Percentiles rank a stretch among this genome's conserved stretches.
These are phyloP conservation scores for Magallana angulata DNA, from an alignment of 1,140 invertebrate genomes.

Conservation along the genomic window DNA sequence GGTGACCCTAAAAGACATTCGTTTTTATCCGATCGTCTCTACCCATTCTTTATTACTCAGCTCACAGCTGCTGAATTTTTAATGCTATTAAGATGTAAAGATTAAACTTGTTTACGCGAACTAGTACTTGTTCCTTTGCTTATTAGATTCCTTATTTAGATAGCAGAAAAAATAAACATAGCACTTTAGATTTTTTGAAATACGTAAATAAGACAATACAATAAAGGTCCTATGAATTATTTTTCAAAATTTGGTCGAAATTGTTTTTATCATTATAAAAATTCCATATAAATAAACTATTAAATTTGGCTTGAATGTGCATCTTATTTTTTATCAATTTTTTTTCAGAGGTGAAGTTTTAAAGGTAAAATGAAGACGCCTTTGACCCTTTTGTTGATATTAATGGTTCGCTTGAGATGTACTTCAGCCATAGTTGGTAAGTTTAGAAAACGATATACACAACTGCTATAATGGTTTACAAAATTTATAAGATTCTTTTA, in stretches of 20 bases:
- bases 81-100: constrained; percentile 33
- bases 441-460: background rate
- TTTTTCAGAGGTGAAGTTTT: background rate
- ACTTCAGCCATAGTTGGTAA: background rate
- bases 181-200: too few species aligned
- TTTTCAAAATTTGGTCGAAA: too few species aligned
- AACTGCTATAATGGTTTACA: too few species aligned
- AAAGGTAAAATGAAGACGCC: background rate
- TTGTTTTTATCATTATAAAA: too few species aligned
- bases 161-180: too few species aligned
- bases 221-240: too few species aligned
- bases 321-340: background rate
- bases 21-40: background rate
- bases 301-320: too few species aligned
- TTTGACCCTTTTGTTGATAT: background rate
- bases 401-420: background rate
- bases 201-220: too few species aligned
- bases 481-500: too few species aligned
- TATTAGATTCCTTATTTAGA: background rate
- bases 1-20: background rate
- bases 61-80: background rate
- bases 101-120: background rate
- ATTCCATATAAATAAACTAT: background rate
- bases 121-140: background rate
- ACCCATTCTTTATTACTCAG: background rate